Conservation (phyloP, 2,888 invertebrate genomes). For the Muschampia plurimacula region DNA sequence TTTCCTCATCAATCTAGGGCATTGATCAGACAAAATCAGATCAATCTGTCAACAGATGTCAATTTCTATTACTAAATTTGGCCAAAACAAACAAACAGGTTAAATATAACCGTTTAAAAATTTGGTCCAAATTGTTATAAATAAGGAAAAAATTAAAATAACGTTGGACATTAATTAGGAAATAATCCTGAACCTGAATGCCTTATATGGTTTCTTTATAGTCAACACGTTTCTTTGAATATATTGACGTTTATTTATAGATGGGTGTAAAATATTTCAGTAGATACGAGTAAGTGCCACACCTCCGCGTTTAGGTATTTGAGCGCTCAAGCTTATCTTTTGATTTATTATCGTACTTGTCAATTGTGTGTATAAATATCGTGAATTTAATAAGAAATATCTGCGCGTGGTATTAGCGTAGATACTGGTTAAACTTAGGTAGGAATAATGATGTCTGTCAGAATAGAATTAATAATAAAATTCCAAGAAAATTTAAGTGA, state of each 20-base stretch:
- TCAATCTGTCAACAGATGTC: no score
- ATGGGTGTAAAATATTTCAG: conserved; percentile 9
- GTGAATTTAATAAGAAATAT: conserved; percentile 1
- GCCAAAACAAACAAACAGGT: no score
- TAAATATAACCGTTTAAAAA: no score
- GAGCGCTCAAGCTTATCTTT: conserved; percentile 6
- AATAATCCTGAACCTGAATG: not conserved
- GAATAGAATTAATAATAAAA: no score
- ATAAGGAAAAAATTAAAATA: no score
- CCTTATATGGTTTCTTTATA: not conserved
- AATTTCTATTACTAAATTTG: no score
- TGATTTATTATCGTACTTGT: conserved; percentile 21
- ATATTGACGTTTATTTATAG: conserved; percentile 9
- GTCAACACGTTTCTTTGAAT: not conserved
- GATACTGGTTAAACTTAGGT: no score
- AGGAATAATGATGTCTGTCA: no score
- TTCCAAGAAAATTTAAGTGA: no score
- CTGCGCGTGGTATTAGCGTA: not conserved
- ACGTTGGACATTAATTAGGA: not conserved
- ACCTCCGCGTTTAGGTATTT: conserved; percentile 6
- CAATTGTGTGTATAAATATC: conserved; percentile 14
- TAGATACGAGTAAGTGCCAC: not conserved
- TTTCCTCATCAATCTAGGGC: no score
- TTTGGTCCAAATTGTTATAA: no score
- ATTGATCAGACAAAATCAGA: no score